Percentiles rank a stretch among this genome's conserved stretches.
These are phyloP conservation scores for Stenodema calcarata DNA, from an alignment of 2,888 invertebrate genomes.

Conservation along the genomic window DNA sequence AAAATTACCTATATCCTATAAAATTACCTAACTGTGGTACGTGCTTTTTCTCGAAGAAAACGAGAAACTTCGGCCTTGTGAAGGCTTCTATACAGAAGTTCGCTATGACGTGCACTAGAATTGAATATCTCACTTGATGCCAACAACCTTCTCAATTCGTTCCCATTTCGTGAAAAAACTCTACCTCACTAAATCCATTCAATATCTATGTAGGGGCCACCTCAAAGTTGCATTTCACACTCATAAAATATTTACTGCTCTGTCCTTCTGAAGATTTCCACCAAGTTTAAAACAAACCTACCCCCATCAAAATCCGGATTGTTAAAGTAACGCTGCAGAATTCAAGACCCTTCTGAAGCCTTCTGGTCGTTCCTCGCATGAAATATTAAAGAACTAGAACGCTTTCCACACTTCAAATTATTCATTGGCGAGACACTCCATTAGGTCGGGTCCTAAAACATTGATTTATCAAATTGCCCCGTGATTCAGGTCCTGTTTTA, in stretches of 20 bases:
- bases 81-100: too few relatives aligned
- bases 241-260: background rate
- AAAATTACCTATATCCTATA: too few relatives aligned
- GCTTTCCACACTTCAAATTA: background rate
- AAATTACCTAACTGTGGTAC: too few relatives aligned
- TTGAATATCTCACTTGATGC: background rate
- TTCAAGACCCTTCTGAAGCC: background rate
- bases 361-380: background rate
- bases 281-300: background rate
- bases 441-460: background rate
- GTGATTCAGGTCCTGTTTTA: background rate
- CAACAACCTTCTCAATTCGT: background rate
- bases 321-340: background rate
- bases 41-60: too few relatives aligned
- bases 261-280: background rate
- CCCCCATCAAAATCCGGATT: background rate
- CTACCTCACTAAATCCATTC: background rate
- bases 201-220: too few relatives aligned
- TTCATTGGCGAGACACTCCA: background rate
- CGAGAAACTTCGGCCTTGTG: too few relatives aligned
- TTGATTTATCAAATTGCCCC: background rate
- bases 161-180: background rate
- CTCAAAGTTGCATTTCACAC: background rate
- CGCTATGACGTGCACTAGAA: too few relatives aligned
- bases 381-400: background rate